These are phyloP conservation scores for Pipistrellus kuhlii DNA, from an alignment of 2,797 vertebrate genomes.

Conservation along the genomic window DNA sequence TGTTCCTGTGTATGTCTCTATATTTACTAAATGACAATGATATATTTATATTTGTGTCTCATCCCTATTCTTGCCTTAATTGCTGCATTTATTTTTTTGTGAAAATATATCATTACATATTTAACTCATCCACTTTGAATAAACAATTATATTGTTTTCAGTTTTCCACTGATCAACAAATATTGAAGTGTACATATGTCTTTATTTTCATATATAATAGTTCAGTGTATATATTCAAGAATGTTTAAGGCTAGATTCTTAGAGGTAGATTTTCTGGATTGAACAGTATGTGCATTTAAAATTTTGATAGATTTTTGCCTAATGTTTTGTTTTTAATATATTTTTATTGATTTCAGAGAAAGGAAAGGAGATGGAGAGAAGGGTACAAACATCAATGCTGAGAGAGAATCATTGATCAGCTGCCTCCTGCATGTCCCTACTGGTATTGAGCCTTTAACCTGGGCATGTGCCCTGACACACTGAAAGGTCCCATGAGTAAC, in stretches of 20 bases:
- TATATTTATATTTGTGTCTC: not conserved
- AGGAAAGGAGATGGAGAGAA: not conserved
- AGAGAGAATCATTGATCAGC: not conserved
- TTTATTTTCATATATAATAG: constrained; percentile 53
- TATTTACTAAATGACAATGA: not conserved
- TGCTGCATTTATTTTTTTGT: constrained; percentile 24
- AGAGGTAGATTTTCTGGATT: not conserved
- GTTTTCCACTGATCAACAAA: not conserved
- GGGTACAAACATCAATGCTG: not conserved
- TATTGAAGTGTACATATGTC: not conserved
- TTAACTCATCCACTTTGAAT: not conserved
- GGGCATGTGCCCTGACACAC: not conserved
- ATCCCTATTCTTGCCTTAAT: constrained; percentile 27
- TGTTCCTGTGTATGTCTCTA: not conserved
- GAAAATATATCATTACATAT: not conserved
- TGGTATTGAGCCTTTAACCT: not conserved
- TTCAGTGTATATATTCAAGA: not conserved
- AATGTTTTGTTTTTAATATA: not conserved
- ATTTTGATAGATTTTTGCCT: not conserved
- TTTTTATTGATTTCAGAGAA: not conserved
- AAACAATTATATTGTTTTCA: not conserved
- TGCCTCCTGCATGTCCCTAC: not conserved
- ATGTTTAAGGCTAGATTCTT: not conserved
- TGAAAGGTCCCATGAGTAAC: too few relatives aligned
- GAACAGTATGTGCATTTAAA: not conserved